These are phyloP conservation scores for Urosaurus nigricauda DNA, from an alignment of 2,797 vertebrate species.

Conservation along the genomic window DNA sequence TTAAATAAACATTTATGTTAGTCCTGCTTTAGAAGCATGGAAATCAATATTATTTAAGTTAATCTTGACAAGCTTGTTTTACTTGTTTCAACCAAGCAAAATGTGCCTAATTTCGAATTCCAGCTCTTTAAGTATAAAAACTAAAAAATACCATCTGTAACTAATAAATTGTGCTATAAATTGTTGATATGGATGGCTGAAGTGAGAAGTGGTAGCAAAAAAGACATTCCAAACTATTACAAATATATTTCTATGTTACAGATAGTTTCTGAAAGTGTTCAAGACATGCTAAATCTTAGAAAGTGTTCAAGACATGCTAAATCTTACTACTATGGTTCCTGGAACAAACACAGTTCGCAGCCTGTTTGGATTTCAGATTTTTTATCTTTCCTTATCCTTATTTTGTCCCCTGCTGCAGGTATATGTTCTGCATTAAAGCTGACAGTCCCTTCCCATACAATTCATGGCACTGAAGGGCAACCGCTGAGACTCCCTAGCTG, in stretches of 20 bases:
- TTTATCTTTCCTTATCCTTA: background rate
- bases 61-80: background rate
- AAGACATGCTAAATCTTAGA: constrained; percentile 19
- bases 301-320: constrained; percentile 16
- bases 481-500: constrained; percentile 84
- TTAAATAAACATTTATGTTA: background rate
- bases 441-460: constrained; percentile 74
- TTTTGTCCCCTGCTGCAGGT: constrained; percentile 69
- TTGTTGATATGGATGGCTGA: background rate
- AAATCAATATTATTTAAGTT: background rate
- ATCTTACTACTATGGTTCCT: background rate
- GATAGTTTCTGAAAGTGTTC: background rate
- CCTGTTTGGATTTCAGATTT: constrained; percentile 37
- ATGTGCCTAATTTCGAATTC: background rate
- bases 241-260: background rate
- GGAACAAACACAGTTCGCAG: background rate
- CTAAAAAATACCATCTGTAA: background rate
- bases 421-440: constrained; percentile 77
- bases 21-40: background rate
- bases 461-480: constrained; percentile 84
- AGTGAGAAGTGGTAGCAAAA: background rate
- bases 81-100: background rate
- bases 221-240: background rate
- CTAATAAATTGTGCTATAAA: background rate
- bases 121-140: background rate